Evolutionary conservation across 2,797 vertebrate species (phyloP).

Genomic region (Potorous gilbertii): DNA sequence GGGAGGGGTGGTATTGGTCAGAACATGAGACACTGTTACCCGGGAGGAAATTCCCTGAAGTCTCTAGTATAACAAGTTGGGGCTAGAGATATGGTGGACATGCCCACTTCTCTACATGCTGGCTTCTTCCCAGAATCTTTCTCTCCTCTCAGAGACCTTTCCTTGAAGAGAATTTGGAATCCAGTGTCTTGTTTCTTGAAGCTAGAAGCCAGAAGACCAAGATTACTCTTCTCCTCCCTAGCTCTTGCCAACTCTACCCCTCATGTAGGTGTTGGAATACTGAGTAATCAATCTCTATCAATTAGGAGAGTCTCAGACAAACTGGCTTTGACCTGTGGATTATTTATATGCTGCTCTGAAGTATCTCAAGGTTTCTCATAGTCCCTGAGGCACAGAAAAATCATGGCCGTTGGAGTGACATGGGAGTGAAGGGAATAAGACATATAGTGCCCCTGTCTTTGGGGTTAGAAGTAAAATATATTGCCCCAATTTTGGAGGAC

Average conservation of each 20-base stretch:
- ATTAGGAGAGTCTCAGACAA: not conserved
- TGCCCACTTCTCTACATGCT: not conserved
- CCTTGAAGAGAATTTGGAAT: not conserved
- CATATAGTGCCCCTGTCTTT: not conserved
- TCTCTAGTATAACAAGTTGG: not conserved
- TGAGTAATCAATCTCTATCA: not conserved
- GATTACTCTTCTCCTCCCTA: not conserved
- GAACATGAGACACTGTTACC: not conserved
- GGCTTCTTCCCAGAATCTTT: not conserved
- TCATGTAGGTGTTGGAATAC: not conserved
- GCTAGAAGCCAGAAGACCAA: not conserved
- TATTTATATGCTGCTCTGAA: not conserved
- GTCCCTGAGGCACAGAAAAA: not conserved
- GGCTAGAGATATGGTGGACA: not conserved
- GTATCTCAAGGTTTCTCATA: not conserved
- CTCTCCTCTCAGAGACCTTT: not conserved
- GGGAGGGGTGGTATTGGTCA: not conserved
- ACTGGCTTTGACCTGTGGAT: not conserved
- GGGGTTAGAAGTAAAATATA: not conserved
- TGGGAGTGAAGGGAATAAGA: too few relatives aligned
- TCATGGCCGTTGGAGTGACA: not conserved
- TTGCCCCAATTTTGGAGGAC: not conserved
- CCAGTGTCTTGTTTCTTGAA: not conserved
- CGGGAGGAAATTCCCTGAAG: not conserved
- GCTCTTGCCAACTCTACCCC: not conserved